Percentiles rank a stretch among this genome's conserved stretches.
Conservation (phyloP, 2,888 invertebrate species). For the Zonitis immaculata region DNA sequence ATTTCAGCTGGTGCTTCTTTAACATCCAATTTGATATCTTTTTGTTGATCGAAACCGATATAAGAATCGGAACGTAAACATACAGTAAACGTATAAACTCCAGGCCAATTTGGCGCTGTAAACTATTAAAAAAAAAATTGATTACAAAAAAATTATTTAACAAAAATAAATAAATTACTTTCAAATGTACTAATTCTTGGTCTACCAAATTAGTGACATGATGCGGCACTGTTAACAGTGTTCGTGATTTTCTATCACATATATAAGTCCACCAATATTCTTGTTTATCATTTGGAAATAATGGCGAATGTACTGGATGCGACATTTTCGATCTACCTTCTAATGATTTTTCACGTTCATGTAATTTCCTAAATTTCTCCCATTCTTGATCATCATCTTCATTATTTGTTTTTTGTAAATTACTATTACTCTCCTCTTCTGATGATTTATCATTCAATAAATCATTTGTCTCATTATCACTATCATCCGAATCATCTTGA, state of each 20-base stretch:
- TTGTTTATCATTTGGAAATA: constrained; percentile 92
- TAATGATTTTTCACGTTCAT: constrained; percentile 78
- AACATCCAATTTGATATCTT: constrained; percentile 95
- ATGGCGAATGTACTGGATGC: constrained; percentile 95
- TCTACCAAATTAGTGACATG: constrained; percentile 89
- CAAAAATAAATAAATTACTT: constrained; percentile 44
- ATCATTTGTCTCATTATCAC: constrained; percentile 46
- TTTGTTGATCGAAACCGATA: constrained; percentile 91
- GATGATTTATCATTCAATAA: constrained; percentile 46
- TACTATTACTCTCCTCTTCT: constrained; percentile 39
- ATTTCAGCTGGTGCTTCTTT: constrained; percentile 91
- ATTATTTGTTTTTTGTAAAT: constrained; percentile 30
- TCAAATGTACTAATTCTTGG: constrained; percentile 87
- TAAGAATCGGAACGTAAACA: constrained; percentile 96
- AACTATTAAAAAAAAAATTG: constrained; percentile 52
- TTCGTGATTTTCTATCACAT: constrained; percentile 89
- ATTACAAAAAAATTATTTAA: background rate
- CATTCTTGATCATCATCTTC: constrained; percentile 64
- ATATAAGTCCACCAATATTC: constrained; percentile 99
- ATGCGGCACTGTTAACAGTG: constrained; percentile 87
- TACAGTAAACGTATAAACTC: constrained; percentile 87
- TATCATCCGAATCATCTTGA: constrained; percentile 51
- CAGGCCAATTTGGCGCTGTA: constrained; percentile 92
- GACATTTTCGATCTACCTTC: constrained; percentile 93
- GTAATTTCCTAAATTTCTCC: constrained; percentile 87